These are phyloP conservation scores for Agrypnus murinus DNA, from an alignment of 2,888 invertebrate genomes.

Conservation along the genomic window DNA sequence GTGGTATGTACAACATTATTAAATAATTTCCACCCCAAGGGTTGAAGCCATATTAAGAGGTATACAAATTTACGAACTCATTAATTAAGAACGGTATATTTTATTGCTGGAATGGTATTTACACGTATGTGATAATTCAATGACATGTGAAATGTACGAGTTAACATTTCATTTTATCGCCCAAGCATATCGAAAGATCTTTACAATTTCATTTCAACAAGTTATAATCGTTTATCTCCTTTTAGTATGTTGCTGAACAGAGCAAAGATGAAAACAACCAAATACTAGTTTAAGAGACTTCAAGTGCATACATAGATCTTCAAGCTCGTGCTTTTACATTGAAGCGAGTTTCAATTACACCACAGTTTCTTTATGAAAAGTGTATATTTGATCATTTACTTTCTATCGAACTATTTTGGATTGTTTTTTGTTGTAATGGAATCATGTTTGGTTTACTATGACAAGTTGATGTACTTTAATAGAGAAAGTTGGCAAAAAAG, in stretches of 20 bases:
- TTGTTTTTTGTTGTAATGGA: no score
- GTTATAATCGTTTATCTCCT: conserved; percentile 5
- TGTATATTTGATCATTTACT: no score
- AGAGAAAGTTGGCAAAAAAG: no score
- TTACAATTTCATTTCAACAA: not conserved
- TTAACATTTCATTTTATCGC: conserved; percentile 50
- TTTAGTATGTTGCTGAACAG: not conserved
- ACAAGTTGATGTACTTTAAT: no score
- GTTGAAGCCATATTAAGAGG: conserved; percentile 32
- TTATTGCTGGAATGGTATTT: conserved; percentile 40
- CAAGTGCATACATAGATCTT: conserved; percentile 34
- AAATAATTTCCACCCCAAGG: conserved; percentile 34
- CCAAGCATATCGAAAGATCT: conserved; percentile 23
- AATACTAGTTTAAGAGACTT: conserved; percentile 37
- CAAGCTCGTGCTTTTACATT: conserved; percentile 34
- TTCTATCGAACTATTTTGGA: no score
- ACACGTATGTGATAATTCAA: conserved; percentile 52
- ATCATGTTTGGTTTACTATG: no score
- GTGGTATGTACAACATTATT: conserved; percentile 1
- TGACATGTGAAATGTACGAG: conserved; percentile 46
- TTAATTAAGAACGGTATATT: conserved; percentile 48
- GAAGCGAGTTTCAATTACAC: conserved; percentile 15
- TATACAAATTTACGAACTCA: conserved; percentile 51
- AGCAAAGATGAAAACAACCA: conserved; percentile 27
- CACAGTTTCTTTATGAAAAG: conserved; percentile 16